Conservation (phyloP, 2,113 vertebrate species). For the Plecotus auritus region DNA sequence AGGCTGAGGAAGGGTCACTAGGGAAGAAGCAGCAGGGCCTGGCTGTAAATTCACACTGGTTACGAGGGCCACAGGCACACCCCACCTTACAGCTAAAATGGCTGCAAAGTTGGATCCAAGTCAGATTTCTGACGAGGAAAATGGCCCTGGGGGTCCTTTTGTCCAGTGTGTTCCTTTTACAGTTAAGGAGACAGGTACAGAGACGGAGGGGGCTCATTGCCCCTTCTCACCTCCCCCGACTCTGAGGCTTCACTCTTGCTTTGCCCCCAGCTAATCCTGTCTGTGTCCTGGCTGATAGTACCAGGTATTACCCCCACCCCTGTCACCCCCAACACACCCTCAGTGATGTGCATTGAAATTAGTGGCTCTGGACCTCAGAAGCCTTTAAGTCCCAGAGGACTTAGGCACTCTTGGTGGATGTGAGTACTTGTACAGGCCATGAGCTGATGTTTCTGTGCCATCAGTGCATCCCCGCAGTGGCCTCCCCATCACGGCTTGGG, state of each 20-base stretch:
- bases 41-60: neutral
- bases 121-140: neutral
- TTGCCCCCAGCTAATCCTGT: neutral
- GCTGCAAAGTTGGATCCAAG: neutral
- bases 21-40: neutral
- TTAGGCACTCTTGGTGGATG: neutral
- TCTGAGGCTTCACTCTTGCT: neutral
- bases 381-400: neutral
- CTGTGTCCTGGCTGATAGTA: neutral
- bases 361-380: neutral
- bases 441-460: neutral
- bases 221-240: neutral
- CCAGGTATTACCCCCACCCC: neutral
- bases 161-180: neutral
- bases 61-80: neutral
- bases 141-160: neutral
- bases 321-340: rapidly evolving
- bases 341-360: neutral
- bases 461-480: rapidly evolving
- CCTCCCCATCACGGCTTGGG: rapidly evolving
- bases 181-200: neutral
- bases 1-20: neutral
- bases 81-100: neutral
- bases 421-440: neutral
- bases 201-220: neutral